Percentiles rank a stretch among this genome's conserved stretches.
Conservation (phyloP, 2,888 invertebrate genomes). For the Drosophila phalerata region DNA sequence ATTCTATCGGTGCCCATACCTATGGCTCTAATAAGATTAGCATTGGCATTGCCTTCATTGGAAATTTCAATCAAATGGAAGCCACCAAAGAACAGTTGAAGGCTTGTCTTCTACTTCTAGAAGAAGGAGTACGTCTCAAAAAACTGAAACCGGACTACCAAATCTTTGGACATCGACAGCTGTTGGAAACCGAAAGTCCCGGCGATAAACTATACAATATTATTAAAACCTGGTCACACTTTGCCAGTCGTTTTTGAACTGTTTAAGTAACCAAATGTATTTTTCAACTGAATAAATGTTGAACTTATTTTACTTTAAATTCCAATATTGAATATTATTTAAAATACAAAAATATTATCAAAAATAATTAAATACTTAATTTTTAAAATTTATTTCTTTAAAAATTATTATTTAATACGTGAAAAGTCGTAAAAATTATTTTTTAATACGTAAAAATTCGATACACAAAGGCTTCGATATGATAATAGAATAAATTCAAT, state of each 20-base stretch:
- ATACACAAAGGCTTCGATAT: no score
- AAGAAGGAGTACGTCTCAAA: conserved; percentile 87
- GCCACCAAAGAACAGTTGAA: conserved; percentile 87
- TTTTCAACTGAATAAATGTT: conserved; percentile 3
- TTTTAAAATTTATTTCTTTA: no score
- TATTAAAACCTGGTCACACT: conserved; percentile 90
- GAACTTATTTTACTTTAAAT: no score
- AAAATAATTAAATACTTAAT: no score
- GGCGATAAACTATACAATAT: conserved; percentile 88
- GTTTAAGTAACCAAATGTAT: conserved; percentile 14
- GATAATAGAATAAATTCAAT: no score
- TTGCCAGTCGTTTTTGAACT: conserved; percentile 52
- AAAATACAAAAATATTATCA: no score
- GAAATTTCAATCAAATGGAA: conserved; percentile 87
- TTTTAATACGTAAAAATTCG: no score
- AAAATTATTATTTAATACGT: no score
- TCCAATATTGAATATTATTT: no score
- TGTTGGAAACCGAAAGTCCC: conserved; percentile 89
- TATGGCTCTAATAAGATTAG: conserved; percentile 88
- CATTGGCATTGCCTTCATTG: conserved; percentile 91
- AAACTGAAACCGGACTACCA: conserved; percentile 89
- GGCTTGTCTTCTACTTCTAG: conserved; percentile 88
- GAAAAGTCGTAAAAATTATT: no score
- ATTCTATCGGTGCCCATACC: conserved; percentile 90
- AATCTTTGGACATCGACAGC: conserved; percentile 89